Evolutionary conservation across 1,140 invertebrate species (phyloP).

Genomic region (Melipona quadrifasciata): DNA sequence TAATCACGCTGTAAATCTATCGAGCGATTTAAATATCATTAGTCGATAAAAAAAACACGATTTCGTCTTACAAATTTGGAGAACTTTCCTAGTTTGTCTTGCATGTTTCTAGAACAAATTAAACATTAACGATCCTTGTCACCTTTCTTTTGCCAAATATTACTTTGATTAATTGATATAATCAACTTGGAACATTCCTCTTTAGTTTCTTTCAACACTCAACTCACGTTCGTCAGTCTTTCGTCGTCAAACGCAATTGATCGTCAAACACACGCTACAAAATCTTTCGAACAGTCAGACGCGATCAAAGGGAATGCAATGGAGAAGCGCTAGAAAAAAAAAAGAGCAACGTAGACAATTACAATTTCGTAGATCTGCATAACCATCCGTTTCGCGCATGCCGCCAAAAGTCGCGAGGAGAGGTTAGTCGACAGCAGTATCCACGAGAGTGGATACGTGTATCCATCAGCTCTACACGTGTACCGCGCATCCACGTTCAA

Average conservation of each 20-base stretch:
- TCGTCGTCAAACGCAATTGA: background rate
- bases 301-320: no score
- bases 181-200: background rate
- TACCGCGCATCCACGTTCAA: slow-evolving; percentile 70
- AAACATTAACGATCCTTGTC: no score
- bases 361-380: background rate
- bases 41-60: no score
- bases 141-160: no score
- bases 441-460: slow-evolving; percentile 51
- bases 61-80: no score
- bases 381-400: slow-evolving; percentile 3
- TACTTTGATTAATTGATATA: background rate
- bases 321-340: no score
- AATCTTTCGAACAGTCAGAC: background rate
- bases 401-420: slow-evolving; percentile 14
- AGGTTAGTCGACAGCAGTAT: slow-evolving; percentile 46
- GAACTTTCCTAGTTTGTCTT: no score
- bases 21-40: no score
- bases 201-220: background rate
- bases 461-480: slow-evolving; percentile 63
- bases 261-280: background rate
- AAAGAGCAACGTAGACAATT: background rate
- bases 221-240: background rate
- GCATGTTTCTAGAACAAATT: no score
- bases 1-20: no score